Percentiles rank a stretch among this genome's conserved stretches.
Evolutionary conservation across 2,797 vertebrate species (phyloP).

Genomic region (Rhabdophis nuchalis): DNA sequence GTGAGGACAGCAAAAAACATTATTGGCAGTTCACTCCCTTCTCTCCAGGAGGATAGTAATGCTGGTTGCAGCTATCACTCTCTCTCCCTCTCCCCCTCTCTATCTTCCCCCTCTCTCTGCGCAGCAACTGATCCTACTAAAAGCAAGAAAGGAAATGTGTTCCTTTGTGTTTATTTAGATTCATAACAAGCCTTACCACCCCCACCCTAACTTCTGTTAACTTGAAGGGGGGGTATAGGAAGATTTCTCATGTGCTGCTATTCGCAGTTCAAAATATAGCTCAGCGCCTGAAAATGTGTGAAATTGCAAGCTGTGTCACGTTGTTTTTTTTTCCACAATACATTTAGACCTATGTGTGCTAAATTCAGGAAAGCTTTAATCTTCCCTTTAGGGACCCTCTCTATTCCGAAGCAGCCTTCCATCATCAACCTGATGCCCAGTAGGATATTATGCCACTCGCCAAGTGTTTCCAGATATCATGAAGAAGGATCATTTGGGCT

Average conservation of each 20-base stretch:
- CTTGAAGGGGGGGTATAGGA: neutral
- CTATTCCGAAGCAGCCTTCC: neutral
- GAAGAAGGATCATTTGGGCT: neutral
- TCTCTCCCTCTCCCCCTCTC: too few relatives aligned
- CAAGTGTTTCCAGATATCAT: neutral
- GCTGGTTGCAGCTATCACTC: neutral
- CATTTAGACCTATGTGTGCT: neutral
- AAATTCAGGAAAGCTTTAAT: neutral
- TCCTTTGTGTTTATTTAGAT: neutral
- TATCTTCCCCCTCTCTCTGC: too few relatives aligned
- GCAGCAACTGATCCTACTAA: neutral
- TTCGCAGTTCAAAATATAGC: neutral
- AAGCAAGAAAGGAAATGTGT: neutral
- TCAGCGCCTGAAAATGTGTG: neutral
- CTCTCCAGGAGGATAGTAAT: neutral
- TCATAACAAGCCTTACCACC: neutral
- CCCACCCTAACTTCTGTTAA: neutral
- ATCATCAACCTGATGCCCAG: neutral
- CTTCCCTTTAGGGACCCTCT: neutral
- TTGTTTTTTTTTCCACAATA: accelerated
- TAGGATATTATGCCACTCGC: neutral
- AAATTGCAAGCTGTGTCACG: neutral
- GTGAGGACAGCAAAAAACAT: too few relatives aligned
- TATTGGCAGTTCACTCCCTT: too few relatives aligned
- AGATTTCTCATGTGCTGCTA: neutral